Evolutionary conservation across 2,888 invertebrate species (phyloP).

Genomic region (Acrocera orbiculus): DNA sequence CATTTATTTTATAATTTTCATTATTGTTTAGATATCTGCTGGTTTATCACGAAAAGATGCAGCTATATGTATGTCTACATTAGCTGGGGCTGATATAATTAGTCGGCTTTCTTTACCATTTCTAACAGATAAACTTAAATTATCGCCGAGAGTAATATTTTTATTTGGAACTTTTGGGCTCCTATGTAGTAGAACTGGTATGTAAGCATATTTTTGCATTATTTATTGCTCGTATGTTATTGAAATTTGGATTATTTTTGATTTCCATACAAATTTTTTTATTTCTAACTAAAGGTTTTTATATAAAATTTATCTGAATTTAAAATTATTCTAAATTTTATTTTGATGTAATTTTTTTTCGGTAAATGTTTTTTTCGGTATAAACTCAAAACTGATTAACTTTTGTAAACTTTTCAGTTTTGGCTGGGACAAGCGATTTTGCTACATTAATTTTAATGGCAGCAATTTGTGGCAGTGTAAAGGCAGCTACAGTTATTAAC

Average conservation of each 20-base stretch:
- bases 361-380: no score
- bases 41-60: conserved; percentile 35
- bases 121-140: conserved; percentile 41
- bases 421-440: conserved; percentile 42
- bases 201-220: no score
- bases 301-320: no score
- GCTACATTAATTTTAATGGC: conserved; percentile 37
- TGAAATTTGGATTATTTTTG: no score
- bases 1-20: conserved; percentile 12
- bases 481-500: conserved; percentile 55
- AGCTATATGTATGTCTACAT: conserved; percentile 50
- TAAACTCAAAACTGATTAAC: no score
- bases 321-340: no score
- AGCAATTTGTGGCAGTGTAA: conserved; percentile 46
- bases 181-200: conserved; percentile 9
- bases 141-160: conserved; percentile 44
- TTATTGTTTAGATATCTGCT: conserved; percentile 19
- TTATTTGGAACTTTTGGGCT: conserved; percentile 42
- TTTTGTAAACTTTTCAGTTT: conserved; percentile 34
- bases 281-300: no score
- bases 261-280: no score
- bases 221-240: no score
- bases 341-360: no score
- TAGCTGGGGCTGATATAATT: conserved; percentile 47
- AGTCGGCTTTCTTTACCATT: conserved; percentile 47